Evolutionary conservation across 2,888 invertebrate species (phyloP).

Genomic region (Hydrotaea cyrtoneurina): DNA sequence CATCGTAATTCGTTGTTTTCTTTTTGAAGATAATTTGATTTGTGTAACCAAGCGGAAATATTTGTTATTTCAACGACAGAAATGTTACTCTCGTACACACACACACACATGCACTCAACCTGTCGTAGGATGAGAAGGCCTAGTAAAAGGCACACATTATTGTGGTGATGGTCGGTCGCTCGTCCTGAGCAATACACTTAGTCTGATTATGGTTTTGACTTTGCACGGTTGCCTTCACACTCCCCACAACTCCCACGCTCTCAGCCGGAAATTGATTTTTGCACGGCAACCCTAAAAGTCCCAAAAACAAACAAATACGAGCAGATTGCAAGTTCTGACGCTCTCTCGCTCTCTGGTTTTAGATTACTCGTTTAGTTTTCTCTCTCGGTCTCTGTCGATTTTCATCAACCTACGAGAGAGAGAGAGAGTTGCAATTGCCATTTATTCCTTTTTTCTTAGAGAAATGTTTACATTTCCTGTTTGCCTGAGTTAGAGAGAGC

Average conservation of each 20-base stretch:
- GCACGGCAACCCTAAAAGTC: slow-evolving; percentile 63
- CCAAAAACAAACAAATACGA: slow-evolving; percentile 12
- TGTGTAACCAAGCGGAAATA: slow-evolving; percentile 26
- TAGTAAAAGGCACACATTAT: neutral
- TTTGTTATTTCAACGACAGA: slow-evolving; percentile 23
- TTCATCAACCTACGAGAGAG: neutral
- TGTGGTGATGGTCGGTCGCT: neutral
- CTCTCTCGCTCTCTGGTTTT: neutral
- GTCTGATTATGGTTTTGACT: slow-evolving; percentile 32
- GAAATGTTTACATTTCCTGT: slow-evolving; percentile 37
- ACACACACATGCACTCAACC: neutral
- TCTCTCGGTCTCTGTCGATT: neutral
- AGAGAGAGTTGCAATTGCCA: neutral
- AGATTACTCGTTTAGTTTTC: neutral
- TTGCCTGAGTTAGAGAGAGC: slow-evolving; percentile 33
- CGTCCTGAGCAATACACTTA: neutral
- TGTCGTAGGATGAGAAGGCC: neutral
- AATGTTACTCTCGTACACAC: slow-evolving; percentile 5
- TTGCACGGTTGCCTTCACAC: slow-evolving; percentile 1
- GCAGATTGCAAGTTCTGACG: no score
- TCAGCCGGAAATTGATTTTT: slow-evolving; percentile 55
- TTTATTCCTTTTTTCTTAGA: slow-evolving; percentile 4
- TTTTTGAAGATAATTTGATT: neutral
- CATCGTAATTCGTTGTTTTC: no score
- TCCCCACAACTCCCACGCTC: slow-evolving; percentile 49